A percentile compares a stretch with the other conserved stretches of the same genome.
phyloP scores from a whole-genome alignment of 2,113 vertebrate species.

The Phalacrocorax pelagicus region DNA sequence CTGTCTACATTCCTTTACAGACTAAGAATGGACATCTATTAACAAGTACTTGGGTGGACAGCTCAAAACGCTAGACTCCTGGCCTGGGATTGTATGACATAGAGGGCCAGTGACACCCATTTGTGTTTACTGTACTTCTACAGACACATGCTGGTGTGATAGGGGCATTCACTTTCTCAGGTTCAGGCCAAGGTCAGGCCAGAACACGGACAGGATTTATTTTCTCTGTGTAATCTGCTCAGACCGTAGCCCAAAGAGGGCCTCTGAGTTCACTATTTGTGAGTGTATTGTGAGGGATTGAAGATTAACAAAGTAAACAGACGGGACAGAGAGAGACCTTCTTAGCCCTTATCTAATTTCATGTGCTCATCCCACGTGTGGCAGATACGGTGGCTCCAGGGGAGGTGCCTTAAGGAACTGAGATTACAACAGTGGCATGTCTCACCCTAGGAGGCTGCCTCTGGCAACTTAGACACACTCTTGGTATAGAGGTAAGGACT shows the following conservation, averaged over 20 bases:
- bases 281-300: not conserved
- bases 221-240: constrained; percentile 20
- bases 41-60: constrained; percentile 48
- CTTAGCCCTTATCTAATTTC: not conserved
- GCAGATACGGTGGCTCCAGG: not conserved
- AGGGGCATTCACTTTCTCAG: constrained; percentile 50
- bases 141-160: constrained; percentile 63
- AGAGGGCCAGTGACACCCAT: constrained; percentile 32
- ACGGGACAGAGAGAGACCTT: not conserved
- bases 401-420: not conserved
- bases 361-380: not conserved
- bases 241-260: not conserved
- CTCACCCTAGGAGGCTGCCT: not conserved
- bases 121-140: constrained; percentile 59
- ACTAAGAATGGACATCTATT: constrained; percentile 65
- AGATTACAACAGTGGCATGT: not conserved
- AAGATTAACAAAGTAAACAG: not conserved
- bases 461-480: not conserved
- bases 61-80: constrained; percentile 61
- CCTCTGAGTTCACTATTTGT: not conserved
- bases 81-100: constrained; percentile 14
- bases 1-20: constrained; percentile 53
- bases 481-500: not conserved
- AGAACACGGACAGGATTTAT: not conserved
- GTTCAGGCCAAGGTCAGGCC: constrained; percentile 58